Percentiles rank a stretch among this genome's conserved stretches.
These are phyloP conservation scores for Parambassis ranga DNA, from an alignment of 2,797 vertebrate genomes.

Conservation along the genomic window DNA sequence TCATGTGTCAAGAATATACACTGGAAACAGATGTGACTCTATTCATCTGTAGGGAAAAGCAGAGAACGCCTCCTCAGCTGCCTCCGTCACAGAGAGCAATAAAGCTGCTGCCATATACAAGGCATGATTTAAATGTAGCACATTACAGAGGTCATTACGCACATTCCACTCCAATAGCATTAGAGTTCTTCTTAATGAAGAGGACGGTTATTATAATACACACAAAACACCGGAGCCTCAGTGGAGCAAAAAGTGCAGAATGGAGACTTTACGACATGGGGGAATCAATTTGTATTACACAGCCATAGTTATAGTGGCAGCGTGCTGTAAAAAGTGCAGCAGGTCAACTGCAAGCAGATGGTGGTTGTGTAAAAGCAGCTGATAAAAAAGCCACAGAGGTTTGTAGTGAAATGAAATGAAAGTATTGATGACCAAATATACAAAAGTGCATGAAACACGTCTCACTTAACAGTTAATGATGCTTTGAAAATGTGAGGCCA, in stretches of 20 bases:
- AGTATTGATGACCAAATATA: slow-evolving; percentile 49
- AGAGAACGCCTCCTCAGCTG: not conserved
- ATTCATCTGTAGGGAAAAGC: not conserved
- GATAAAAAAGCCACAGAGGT: slow-evolving; percentile 65
- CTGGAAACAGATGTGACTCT: not conserved
- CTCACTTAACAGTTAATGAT: slow-evolving; percentile 50
- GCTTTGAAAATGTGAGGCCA: slow-evolving; percentile 18
- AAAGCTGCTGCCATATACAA: slow-evolving; percentile 12
- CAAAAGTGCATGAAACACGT: slow-evolving; percentile 22
- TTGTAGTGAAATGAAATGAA: slow-evolving; percentile 43
- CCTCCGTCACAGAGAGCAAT: slow-evolving; percentile 18
- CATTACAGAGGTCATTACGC: slow-evolving; percentile 61
- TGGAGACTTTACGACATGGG: slow-evolving; percentile 44
- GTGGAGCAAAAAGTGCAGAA: slow-evolving; percentile 32
- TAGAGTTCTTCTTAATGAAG: slow-evolving; percentile 50
- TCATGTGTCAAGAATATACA: not conserved
- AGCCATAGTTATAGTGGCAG: slow-evolving; percentile 17
- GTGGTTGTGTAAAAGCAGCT: slow-evolving; percentile 45
- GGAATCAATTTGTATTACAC: slow-evolving; percentile 49
- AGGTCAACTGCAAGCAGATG: slow-evolving; percentile 66
- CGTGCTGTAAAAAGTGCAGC: slow-evolving; percentile 35
- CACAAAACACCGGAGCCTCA: slow-evolving; percentile 14
- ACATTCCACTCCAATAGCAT: slow-evolving; percentile 36
- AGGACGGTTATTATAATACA: slow-evolving; percentile 49
- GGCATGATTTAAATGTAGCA: slow-evolving; percentile 42